These are phyloP conservation scores for Drosophila malerkotliana DNA, from an alignment of 1,140 invertebrate genomes.

Conservation along the genomic window DNA sequence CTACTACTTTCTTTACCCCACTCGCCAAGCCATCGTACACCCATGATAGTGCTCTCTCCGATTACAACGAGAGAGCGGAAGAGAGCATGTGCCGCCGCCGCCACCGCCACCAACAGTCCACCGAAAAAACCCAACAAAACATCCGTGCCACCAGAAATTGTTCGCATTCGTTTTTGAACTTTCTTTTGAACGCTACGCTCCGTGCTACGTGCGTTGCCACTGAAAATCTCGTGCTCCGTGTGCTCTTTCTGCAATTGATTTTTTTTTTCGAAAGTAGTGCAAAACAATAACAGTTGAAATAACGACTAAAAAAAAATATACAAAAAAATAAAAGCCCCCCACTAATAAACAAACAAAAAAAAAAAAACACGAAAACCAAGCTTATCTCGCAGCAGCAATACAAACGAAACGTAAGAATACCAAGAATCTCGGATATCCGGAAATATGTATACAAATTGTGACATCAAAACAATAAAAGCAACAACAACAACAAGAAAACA, in stretches of 20 bases:
- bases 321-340: constrained; percentile 26
- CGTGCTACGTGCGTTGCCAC: constrained; percentile 42
- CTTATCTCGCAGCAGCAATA: not conserved
- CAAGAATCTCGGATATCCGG: constrained; percentile 4
- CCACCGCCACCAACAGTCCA: too few species aligned
- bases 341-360: constrained; percentile 4
- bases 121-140: not conserved
- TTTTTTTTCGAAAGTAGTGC: constrained; percentile 62
- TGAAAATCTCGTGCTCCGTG: constrained; percentile 56
- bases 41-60: constrained; percentile 4
- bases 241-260: constrained; percentile 68
- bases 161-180: constrained; percentile 2
- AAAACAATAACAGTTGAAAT: constrained; percentile 48
- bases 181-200: constrained; percentile 48
- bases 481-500: constrained; percentile 37
- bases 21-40: not conserved
- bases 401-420: not conserved
- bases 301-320: constrained; percentile 16
- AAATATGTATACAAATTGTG: not conserved
- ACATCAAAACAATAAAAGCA: constrained; percentile 31
- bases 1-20: not conserved
- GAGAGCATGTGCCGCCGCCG: not conserved
- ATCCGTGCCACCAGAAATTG: constrained; percentile 47
- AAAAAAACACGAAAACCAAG: constrained; percentile 31
- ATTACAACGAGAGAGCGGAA: not conserved